Base-by-base conservation (phyloP, 2,113 vertebrate species). In the Prionailurus viverrinus region DNA sequence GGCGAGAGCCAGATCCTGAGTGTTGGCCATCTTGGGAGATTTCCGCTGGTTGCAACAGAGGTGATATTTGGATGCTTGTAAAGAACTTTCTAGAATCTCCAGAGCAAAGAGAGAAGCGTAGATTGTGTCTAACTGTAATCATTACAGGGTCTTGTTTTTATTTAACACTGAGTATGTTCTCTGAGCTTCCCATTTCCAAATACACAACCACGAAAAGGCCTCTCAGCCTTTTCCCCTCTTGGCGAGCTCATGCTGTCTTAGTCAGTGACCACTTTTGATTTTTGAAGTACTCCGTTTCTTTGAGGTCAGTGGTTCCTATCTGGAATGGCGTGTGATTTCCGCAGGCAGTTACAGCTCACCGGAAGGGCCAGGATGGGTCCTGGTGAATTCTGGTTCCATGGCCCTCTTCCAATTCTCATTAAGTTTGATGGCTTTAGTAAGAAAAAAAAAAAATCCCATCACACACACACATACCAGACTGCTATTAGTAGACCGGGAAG, bases 361-460 rank as follows among this genome's bases (percentile, higher is more conserved):
- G 84, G 88, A 39, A 89, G 66, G 71, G 74, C 96, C 71, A 66
- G 95, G 88, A 83, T 53, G 36, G 94, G 89, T 58, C 88, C 21
- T 58, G 66, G 61, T 41, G 96, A 98, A 97, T 94, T 76, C 98
- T 97, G 78, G 84, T 97, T 97, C 83, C 45, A 48, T 5, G 31
- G 6, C 94, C 61, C 84, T 95, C 97, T 76, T 95, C 89, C 91
- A 97, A 33, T 80, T 98, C 96, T 97, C 97, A 95, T 74, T 94
- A 96, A 95, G 83, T 82, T 63, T 14, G 12, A 12, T 61, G 23
- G 95, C 82, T 98, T 96, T 85, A 84, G 85, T 76, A 33, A 19
- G 5, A 39, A 61, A 2, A 29, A 92, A 92, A 93, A 95, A 96
- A 92, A 97, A 94, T 95, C 45, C 82, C 95, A 96, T 96, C 97